A percentile compares a stretch with the other conserved stretches of the same genome.
Evolutionary conservation across 2,113 vertebrate genomes (phyloP).

Genomic region (Eulemur macaco): DNA sequence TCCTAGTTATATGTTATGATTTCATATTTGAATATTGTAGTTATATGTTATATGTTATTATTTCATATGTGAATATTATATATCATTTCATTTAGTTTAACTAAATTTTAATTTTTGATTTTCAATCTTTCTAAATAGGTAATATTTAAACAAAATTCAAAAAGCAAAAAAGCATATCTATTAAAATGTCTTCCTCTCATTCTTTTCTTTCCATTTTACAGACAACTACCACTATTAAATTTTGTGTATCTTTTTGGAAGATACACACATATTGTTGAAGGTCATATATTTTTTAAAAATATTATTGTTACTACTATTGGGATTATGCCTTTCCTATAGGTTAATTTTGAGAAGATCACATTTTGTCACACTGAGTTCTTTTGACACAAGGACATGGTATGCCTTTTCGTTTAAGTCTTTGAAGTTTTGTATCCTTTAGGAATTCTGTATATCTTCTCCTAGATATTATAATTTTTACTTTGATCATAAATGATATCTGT

Average conservation of each 20-base stretch:
- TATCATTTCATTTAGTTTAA: background rate
- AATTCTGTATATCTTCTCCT: too few species aligned
- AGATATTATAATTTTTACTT: too few species aligned
- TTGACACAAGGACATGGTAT: too few species aligned
- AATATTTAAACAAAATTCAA: background rate
- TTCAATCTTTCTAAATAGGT: too few species aligned
- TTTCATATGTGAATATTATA: background rate
- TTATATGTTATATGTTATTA: background rate
- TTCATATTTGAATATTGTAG: background rate
- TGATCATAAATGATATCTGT: too few species aligned
- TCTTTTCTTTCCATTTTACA: background rate
- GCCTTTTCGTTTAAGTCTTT: too few species aligned
- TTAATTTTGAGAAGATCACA: too few species aligned
- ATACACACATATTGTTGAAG: background rate
- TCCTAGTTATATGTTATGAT: background rate
- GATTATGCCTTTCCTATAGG: background rate
- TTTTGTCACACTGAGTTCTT: too few species aligned
- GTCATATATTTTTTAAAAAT: background rate
- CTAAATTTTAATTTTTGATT: background rate
- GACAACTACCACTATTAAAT: background rate
- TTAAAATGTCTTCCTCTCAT: background rate
- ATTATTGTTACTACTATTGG: background rate
- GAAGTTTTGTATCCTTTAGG: too few species aligned
- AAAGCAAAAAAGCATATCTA: background rate
- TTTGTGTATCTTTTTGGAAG: background rate